Base-by-base conservation (phyloP, 2,888 invertebrate genomes). In the Aricia artaxerxes region DNA sequence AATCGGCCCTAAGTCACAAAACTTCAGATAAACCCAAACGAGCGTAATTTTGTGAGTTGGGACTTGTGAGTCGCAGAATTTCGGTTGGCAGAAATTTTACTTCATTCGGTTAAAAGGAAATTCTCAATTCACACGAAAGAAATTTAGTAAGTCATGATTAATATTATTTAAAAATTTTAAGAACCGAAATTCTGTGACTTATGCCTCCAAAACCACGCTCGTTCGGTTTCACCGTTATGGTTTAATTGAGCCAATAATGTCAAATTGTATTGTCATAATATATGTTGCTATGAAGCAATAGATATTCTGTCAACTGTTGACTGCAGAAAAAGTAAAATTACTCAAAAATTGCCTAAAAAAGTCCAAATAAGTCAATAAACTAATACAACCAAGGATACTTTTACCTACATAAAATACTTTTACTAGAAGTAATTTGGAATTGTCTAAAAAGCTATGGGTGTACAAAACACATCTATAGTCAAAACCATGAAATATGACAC, bases 391-490 rank as follows among this genome's bases (percentile, higher is more conserved):
- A 69, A 13, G 1, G 35, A 69, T 35, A 31, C 31, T 64, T 64
- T 64, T 11, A 5, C 24, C n/a, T 64, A 64, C 9, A 35, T 35
- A 35, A 69, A 69, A 69, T 13, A 69, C 13, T 11, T 35, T 69
- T 35, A 69, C 64, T 64, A 69, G 13, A 69, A 31, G 69, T 69
- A 69, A 69, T 69, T 69, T 35, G 69, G 31, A 35, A 24, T 61
- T 24, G 60, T 31, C 64, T 64, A 31, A 24, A 31, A 64, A 64
- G 31, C 4, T 57, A 57, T 57, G 16, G 49, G 3, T 49, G 49
- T 49, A 49, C 9, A 57, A 57, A 57, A 57, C 3, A 57, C 4
- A 53, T 57, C 57, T 57, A 57, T 57, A 16, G 57, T 57, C 57
- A 57, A 57, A 16, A 16, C 57, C 13, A 57, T 57, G 13, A 13